Evolutionary conservation across 2,113 vertebrate genomes (phyloP).

Genomic region (Pionites leucogaster): DNA sequence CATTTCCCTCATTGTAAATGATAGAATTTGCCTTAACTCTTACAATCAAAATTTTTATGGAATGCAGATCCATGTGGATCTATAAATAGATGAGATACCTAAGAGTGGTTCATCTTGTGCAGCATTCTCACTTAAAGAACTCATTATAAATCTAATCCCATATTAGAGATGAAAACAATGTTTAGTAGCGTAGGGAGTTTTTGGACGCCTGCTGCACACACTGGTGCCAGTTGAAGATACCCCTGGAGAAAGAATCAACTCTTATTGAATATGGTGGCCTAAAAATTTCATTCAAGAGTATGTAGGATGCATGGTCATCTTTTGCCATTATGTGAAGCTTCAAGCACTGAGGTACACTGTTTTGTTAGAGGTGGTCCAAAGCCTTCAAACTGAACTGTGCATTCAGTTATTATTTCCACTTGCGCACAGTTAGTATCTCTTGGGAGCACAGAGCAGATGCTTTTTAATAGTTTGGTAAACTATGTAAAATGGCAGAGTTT

Average conservation of each 20-base stretch:
- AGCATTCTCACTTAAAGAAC: neutral
- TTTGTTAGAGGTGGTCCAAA: neutral
- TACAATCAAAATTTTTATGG: neutral
- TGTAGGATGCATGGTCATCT: neutral
- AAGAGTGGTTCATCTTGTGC: neutral
- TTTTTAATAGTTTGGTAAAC: neutral
- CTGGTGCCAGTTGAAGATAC: neutral
- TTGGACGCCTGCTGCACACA: neutral
- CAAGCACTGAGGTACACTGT: neutral
- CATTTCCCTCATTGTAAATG: neutral
- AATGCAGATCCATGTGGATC: neutral
- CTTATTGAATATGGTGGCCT: neutral
- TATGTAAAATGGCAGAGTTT: neutral
- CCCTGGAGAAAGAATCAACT: neutral
- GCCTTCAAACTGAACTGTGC: neutral
- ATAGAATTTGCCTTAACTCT: neutral
- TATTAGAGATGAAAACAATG: neutral
- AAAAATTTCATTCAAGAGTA: neutral
- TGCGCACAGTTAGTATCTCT: neutral
- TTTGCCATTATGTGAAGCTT: neutral
- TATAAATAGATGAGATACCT: neutral
- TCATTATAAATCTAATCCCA: neutral
- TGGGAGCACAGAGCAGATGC: neutral
- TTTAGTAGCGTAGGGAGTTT: neutral
- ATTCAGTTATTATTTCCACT: neutral